Evolutionary conservation across 1,140 invertebrate genomes (phyloP).

Genomic region (Periplaneta americana): DNA sequence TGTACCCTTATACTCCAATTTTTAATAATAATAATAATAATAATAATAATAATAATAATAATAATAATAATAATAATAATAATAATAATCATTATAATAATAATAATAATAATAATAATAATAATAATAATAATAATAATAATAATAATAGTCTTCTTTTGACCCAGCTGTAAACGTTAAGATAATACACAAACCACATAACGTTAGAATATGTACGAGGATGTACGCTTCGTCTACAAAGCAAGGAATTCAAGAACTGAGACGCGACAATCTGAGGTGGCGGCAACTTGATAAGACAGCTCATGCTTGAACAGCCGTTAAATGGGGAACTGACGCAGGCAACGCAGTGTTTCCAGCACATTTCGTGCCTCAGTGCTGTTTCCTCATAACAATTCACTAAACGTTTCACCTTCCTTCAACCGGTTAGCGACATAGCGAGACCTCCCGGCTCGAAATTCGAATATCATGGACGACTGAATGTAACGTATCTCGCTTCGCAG

Average conservation of each 20-base stretch:
- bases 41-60: too few relatives aligned
- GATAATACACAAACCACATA: too few relatives aligned
- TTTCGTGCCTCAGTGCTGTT: neutral
- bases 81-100: too few relatives aligned
- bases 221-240: neutral
- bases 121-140: neutral
- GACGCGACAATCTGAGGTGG: neutral
- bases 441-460: neutral
- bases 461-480: neutral
- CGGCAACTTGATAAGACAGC: neutral
- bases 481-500: neutral
- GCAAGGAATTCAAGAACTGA: neutral
- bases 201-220: too few relatives aligned
- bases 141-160: neutral
- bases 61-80: too few relatives aligned
- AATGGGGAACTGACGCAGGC: neutral
- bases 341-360: too few relatives aligned
- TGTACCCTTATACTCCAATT: too few relatives aligned
- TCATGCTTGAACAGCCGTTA: too few relatives aligned
- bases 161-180: too few relatives aligned
- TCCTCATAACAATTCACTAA: neutral
- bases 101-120: neutral
- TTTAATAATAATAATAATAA: too few relatives aligned
- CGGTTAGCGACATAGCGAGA: neutral
- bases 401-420: neutral